A percentile compares a stretch with the other conserved stretches of the same genome.
Evolutionary conservation across 2,797 vertebrate species (phyloP).

Genomic region (Urophycis tenuis): DNA sequence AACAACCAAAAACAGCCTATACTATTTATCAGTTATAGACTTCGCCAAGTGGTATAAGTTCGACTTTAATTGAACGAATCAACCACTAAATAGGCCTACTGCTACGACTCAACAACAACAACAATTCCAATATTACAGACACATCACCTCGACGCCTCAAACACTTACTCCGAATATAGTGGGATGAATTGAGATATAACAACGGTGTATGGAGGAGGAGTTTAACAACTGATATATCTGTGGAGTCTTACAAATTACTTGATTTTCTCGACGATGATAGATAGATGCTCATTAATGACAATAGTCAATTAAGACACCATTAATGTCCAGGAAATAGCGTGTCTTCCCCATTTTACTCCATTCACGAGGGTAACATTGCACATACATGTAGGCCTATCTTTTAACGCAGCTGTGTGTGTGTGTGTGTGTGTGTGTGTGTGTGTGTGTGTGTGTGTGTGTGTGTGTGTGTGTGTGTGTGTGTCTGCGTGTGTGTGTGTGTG

Average conservation of each 20-base stretch:
- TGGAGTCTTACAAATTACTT: conserved; percentile 12
- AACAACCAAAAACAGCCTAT: conserved; percentile 1
- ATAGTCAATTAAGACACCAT: conserved; percentile 1
- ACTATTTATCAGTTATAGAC: not conserved
- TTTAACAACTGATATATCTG: conserved; percentile 32
- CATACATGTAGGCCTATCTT: conserved; percentile 56
- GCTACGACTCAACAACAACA: conserved; percentile 4
- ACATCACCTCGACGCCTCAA: conserved; percentile 22
- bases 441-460: not conserved
- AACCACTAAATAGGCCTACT: not conserved
- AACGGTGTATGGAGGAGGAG: conserved; percentile 13
- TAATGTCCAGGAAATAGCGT: conserved; percentile 10
- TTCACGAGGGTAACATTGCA: conserved; percentile 44
- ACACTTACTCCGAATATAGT: conserved; percentile 1
- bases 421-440: not conserved
- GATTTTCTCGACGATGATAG: conserved; percentile 12
- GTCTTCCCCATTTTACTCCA: not conserved
- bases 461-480: not conserved
- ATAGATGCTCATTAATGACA: not conserved
- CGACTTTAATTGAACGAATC: not conserved
- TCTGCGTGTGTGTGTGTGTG: not conserved
- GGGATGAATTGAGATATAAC: conserved; percentile 10
- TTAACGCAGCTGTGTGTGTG: conserved; percentile 33
- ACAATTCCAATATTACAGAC: conserved; percentile 18
- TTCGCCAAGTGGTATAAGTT: not conserved